These are phyloP conservation scores for Carlito syrichta DNA, from an alignment of 2,113 vertebrate species.

Conservation along the genomic window DNA sequence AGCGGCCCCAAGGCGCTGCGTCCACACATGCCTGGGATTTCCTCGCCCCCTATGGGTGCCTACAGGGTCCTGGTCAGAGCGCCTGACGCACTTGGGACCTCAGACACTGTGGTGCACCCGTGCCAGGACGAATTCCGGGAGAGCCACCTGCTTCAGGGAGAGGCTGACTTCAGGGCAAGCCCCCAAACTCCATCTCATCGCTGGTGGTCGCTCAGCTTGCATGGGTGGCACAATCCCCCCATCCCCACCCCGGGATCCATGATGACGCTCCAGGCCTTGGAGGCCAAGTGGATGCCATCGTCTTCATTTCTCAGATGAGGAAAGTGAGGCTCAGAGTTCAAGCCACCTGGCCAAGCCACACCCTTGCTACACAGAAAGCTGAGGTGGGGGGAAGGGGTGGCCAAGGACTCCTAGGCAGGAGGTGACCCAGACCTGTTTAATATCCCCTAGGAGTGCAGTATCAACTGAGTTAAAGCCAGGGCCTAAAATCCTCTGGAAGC, in stretches of 20 bases:
- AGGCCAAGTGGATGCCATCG: not conserved
- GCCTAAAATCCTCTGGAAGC: no score
- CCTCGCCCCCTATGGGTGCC: not conserved
- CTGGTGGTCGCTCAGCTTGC: not conserved
- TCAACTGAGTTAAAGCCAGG: not conserved
- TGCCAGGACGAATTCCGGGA: slow-evolving; percentile 9
- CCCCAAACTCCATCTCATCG: not conserved
- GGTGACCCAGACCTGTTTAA: not conserved
- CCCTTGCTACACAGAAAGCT: not conserved
- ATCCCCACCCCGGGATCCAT: not conserved
- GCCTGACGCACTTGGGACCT: not conserved
- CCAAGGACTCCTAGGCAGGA: not conserved
- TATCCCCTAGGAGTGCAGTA: not conserved
- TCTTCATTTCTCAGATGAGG: not conserved
- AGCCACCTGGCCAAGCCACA: not conserved
- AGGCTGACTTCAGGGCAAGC: not conserved
- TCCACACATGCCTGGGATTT: no score
- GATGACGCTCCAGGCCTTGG: not conserved
- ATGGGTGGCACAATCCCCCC: not conserved
- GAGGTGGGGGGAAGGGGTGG: not conserved
- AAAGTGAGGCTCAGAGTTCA: not conserved
- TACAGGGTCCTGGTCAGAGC: slow-evolving; percentile 32
- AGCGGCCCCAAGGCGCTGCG: no score
- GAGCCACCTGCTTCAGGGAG: not conserved
- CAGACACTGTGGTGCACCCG: not conserved